Evolutionary conservation across 2,113 vertebrate species (phyloP), one percentile per base, ranked within the genome.

Genomic region (Mastomys coucha): DNA sequence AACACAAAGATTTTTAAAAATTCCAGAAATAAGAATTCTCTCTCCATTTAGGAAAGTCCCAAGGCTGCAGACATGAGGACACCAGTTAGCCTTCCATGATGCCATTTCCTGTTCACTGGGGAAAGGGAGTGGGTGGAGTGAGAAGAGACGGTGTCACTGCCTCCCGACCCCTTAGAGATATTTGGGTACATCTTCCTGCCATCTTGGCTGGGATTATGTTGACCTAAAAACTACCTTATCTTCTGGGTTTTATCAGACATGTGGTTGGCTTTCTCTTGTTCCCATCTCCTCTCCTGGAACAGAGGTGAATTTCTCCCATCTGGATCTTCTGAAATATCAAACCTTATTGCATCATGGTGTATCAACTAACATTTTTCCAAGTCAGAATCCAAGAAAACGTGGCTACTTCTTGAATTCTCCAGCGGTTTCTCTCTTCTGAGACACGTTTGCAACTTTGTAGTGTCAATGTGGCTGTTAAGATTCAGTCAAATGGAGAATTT

Each of bases 291-390:
- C 89, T 98, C 97, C 93, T 97, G 94, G 82, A 97, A 97, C 89
- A 97, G 89, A 98, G 95, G 96, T 96, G 75, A 77, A 98, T 98
- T 98, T 88, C 72, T 87, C 95, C 97, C 42, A 82, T 95, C 91
- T 96, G 73, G 92, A 81, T 33, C 97, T 96, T 96, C 88, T 97
- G 92, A 98, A 98, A 91, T 96, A 97, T 94, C 94, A 98, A 96
- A 97, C 88, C 82, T 93, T 69, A 85, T 89, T 96, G 82, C 92
- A 58, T 91, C 73, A 92, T 28, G 94, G 86, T 94, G 76, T 82
- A 93, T 96, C 95, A 97, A 97, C 45, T 84, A 98, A 97, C 67
- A 97, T 63, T 72, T 86, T 70, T 96, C 95, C 95, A 89, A 96
- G 95, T 93, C 93, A 97, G 39, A 60, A 94, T 91, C 53, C 93